phyloP scores from a whole-genome alignment of 2,888 invertebrate genomes.

The Pollenia labialis region DNA sequence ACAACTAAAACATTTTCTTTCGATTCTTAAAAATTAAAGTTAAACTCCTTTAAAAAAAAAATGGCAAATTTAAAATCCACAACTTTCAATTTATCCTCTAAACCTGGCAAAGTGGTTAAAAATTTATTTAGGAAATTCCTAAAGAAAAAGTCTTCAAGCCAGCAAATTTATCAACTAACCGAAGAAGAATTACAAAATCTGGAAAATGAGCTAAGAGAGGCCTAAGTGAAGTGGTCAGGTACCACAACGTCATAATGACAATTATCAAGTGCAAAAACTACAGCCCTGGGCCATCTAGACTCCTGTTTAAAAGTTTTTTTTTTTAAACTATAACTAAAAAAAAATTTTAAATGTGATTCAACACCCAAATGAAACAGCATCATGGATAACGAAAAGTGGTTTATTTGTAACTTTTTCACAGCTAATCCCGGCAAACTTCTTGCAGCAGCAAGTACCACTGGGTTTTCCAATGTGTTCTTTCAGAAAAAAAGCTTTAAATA shows the following conservation, averaged over 20 bases:
- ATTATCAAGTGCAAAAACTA: not conserved
- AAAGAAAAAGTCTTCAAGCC: not conserved
- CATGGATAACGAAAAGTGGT: not conserved
- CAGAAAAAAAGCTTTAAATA: not conserved
- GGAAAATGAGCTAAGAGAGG: conserved; percentile 1
- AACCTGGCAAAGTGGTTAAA: conserved; percentile 1
- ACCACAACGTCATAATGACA: not conserved
- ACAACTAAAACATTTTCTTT: not conserved
- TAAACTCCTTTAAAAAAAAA: not conserved
- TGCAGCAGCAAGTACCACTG: conserved; percentile 1
- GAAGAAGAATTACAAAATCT: conserved; percentile 1
- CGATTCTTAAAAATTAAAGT: not conserved
- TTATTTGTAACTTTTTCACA: not conserved
- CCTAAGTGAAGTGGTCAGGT: not conserved
- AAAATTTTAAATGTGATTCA: not conserved
- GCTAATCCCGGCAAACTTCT: conserved; percentile 18
- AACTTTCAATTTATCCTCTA: not conserved
- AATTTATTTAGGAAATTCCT: not conserved
- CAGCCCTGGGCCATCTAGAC: not conserved
- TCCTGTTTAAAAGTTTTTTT: not conserved
- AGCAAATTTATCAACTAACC: not conserved
- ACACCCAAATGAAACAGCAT: not conserved
- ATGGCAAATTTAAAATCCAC: not conserved
- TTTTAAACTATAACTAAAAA: not conserved
- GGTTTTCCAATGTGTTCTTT: not conserved